Conservation (phyloP, 2,888 invertebrate genomes). For the Myathropa florea region DNA sequence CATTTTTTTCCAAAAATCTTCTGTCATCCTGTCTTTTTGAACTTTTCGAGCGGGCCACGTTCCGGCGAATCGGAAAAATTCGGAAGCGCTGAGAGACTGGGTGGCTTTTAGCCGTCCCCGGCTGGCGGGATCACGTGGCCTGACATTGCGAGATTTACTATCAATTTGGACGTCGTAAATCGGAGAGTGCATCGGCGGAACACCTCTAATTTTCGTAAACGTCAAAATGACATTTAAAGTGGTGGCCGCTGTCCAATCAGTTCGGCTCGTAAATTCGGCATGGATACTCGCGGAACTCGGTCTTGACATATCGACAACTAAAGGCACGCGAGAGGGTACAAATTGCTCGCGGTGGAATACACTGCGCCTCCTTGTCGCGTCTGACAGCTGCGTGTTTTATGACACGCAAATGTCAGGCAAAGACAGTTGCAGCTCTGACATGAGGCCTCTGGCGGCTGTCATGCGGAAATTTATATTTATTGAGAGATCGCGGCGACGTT, state of each 20-base stretch:
- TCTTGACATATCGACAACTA: conserved; percentile 30
- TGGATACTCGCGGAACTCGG: neutral
- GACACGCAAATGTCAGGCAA: conserved; percentile 54
- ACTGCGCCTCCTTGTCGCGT: conserved; percentile 7
- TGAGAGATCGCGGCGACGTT: conserved; percentile 11
- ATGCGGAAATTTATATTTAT: conserved; percentile 40
- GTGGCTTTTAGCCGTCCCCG: conserved; percentile 34
- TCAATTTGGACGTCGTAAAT: conserved; percentile 46
- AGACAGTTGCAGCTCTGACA: conserved; percentile 38
- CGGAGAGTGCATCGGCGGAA: neutral
- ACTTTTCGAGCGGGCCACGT: neutral
- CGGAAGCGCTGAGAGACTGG: neutral
- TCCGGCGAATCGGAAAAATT: neutral
- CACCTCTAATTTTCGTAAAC: conserved; percentile 2
- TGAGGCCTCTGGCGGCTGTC: conserved; percentile 15
- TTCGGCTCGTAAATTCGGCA: conserved; percentile 40
- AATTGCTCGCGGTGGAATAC: neutral
- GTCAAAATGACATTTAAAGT: conserved; percentile 31
- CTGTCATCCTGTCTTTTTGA: conserved; percentile 32
- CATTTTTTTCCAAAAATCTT: neutral
- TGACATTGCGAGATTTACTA: conserved; percentile 48
- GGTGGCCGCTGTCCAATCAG: conserved; percentile 21
- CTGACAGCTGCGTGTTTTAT: conserved; percentile 54
- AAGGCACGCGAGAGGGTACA: neutral
- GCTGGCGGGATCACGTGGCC: conserved; percentile 20